Evolutionary conservation across 2,797 vertebrate genomes (phyloP), one percentile per base, ranked within the genome.

Genomic region (Basileuterus tristriatus): DNA sequence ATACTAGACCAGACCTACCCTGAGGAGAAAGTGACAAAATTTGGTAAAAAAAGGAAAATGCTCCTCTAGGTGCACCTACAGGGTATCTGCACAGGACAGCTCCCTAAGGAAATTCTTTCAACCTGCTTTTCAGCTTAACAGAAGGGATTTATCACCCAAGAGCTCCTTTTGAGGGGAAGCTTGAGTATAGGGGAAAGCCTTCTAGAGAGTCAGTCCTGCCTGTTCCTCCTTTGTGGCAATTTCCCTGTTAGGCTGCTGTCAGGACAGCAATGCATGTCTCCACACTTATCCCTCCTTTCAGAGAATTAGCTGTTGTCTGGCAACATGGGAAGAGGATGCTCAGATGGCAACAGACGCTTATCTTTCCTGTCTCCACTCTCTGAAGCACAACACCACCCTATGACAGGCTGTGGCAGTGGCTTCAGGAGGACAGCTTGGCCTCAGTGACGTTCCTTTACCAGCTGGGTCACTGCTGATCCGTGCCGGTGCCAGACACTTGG

Each of bases 211-310:
- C 5, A 3, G 15, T 56, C 59, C 65, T 94, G 39, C 56, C 76
- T 87, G 78, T 85, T 77, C 64, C 68, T 84, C 49, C 56, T 71
- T 67, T 80, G 53, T 84, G 62, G 46, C 46, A 58, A 21, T 89
- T 95, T 74, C 80, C 24, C 67, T 72, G 26, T 77, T 62, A 64
- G 43, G 44, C 79, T 82, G 75, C 86, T 91, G 56, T 49, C 70
- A 62, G 96, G 65, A 44, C 8, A 15, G 79, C 79, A 83, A 1
- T 60, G 24, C 30, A 2, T 52, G 7, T 87, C 77, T 76, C 50
- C 60, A 47, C 34, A 12, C n/a, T 92, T 71, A 65, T 15, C 55
- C 44, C 55, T 92, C 67, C 34, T 84, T 75, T 85, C 5, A 6
- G 68, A 74, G 71, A 84, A 53, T 52, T 68, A 43, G 46, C 80